phyloP scores from a whole-genome alignment of 2,888 invertebrate genomes.

The Rambutsinella grinnellia region DNA sequence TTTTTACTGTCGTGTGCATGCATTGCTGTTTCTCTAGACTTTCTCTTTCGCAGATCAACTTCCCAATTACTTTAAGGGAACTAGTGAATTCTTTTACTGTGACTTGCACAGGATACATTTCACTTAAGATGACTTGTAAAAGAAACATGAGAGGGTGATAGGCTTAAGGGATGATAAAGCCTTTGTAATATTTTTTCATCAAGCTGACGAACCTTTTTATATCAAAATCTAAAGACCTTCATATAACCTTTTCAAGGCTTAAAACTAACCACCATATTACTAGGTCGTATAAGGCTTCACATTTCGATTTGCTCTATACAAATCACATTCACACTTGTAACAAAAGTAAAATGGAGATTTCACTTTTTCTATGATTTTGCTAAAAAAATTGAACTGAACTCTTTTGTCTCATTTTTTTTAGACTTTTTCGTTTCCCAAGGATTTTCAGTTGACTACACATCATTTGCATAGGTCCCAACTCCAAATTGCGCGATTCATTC shows the following conservation, averaged over 20 bases:
- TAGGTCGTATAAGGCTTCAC: not conserved
- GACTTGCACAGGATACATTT: not conserved
- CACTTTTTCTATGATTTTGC: too few relatives aligned
- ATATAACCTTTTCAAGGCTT: too few relatives aligned
- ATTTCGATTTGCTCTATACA: constrained; percentile 27
- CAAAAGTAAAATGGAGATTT: too few relatives aligned
- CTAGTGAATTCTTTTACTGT: not conserved
- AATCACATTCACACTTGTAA: constrained; percentile 17
- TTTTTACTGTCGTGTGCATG: too few relatives aligned
- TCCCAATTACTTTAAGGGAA: too few relatives aligned
- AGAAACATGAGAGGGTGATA: not conserved
- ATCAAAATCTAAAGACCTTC: not conserved
- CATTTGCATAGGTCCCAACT: not conserved
- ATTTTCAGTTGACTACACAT: constrained; percentile 2
- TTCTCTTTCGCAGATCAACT: not conserved
- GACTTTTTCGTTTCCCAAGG: not conserved
- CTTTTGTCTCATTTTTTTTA: not conserved
- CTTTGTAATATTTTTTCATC: not conserved
- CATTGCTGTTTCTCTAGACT: constrained; percentile 5
- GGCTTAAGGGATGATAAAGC: not conserved
- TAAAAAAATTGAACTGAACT: not conserved
- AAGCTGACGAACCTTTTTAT: not conserved
- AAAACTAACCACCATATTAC: too few relatives aligned
- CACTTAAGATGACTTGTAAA: not conserved
- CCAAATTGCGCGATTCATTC: constrained; percentile 12